Conservation (phyloP, 1,140 invertebrate species). For the Oreohelix idahoensis region DNA sequence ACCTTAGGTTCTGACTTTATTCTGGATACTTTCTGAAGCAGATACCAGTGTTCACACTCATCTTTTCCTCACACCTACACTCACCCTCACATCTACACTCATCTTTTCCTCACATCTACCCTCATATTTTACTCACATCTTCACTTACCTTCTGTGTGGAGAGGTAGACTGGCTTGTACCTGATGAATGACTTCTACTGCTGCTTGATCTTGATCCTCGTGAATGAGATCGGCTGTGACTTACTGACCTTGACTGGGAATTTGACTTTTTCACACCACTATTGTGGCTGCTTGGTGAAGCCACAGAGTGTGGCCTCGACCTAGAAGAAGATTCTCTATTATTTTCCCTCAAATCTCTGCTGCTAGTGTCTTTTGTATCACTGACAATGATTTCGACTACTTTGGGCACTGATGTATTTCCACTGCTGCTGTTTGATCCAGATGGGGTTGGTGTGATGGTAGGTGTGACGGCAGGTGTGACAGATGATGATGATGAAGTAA, state of each 20-base stretch:
- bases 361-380: constrained; percentile 14
- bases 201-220: constrained; percentile 60
- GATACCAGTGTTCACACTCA: no score
- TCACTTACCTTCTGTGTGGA: constrained; percentile 72
- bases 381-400: constrained; percentile 2
- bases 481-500: not conserved
- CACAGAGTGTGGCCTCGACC: constrained; percentile 19
- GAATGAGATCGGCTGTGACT: constrained; percentile 60
- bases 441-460: not conserved
- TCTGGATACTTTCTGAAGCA: no score
- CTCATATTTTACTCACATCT: no score
- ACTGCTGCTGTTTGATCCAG: constrained; percentile 1
- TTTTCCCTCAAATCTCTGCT: constrained; percentile 8
- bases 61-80: no score
- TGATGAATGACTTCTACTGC: constrained; percentile 64
- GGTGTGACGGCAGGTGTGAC: not conserved
- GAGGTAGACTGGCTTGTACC: constrained; percentile 73
- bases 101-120: no score
- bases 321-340: constrained; percentile 1
- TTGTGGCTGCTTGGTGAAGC: constrained; percentile 36
- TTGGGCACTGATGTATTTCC: not conserved
- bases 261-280: constrained; percentile 44
- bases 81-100: no score
- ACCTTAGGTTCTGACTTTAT: no score
- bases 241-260: constrained; percentile 54